Evolutionary conservation across 2,113 vertebrate genomes (phyloP).

Genomic region (Sterna hirundo): DNA sequence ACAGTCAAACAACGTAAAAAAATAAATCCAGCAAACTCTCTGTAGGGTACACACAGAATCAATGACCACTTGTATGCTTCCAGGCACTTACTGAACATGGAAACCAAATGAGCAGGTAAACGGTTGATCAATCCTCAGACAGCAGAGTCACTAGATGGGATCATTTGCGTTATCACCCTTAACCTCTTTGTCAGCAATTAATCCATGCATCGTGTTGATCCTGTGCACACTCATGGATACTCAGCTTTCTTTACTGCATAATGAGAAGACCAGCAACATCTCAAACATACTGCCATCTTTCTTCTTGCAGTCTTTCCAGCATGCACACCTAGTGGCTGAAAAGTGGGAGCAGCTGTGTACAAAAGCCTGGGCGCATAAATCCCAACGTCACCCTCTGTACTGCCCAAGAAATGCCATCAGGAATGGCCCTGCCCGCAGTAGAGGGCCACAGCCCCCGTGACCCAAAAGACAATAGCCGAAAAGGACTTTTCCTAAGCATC

Average conservation of each 20-base stretch:
- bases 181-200: not conserved
- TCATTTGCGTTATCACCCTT: not conserved
- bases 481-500: not conserved
- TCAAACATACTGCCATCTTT: not conserved
- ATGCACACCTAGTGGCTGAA: not conserved
- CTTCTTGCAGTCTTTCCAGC: not conserved
- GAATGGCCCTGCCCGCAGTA: not conserved
- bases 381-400: not conserved
- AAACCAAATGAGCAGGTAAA: not conserved
- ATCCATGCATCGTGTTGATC: not conserved
- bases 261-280: not conserved
- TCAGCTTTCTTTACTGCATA: not conserved
- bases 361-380: not conserved
- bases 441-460: fast-evolving
- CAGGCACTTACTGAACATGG: fast-evolving
- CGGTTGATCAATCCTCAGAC: not conserved
- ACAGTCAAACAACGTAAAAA: not conserved
- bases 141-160: not conserved
- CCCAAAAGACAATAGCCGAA: not conserved
- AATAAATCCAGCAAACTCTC: not conserved
- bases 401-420: not conserved
- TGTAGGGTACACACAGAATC: not conserved
- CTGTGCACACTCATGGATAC: too few relatives aligned
- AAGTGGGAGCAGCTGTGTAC: not conserved
- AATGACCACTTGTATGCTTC: not conserved